Evolutionary conservation across 2,888 invertebrate genomes (phyloP), one percentile per base, ranked within the genome.

Genomic region (Pharmacophagus antenor): DNA sequence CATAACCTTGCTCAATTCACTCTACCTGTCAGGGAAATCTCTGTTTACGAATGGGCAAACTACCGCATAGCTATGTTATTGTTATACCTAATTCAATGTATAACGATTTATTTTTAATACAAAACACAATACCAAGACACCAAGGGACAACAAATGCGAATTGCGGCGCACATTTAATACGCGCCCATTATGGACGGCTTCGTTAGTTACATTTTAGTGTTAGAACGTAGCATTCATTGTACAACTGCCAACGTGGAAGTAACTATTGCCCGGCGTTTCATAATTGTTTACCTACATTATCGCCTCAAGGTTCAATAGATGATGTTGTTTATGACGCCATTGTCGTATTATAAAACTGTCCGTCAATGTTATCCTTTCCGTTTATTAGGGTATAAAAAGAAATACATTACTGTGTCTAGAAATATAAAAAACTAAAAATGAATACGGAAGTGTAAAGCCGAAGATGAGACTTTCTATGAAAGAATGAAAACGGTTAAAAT

Each of bases 251-350:
- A 61, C 25, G 20, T 56, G 51, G 61, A 61, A 61, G 37, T 44
- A 18, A 23, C 51, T 52, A 61, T 51, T 56, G 61, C 56, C 56
- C 61, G 56, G 47, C 56, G 50, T 60, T 56, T 52, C 20, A 56
- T 61, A 41, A 61, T 56, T 56, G 54, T 53, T 20, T 31, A 25
- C 10, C 52, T 41, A 56, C 51, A 61, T 37, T 52, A 51, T 56
- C 18, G 51, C 56, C 46, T 25, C 56, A 61, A 56, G 61, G 56
- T 47, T 25, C 21, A 22, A 25, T 44, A 37, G 25, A 22, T 25
- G 52, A 37, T 23, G 52, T 22, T 37, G 12, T 37, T 51, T 51
- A 20, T 18, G 15, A 20, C 31, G 50, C 20, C 12, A 10, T 21
- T 37, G 21, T 31, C 8, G n/a, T 15, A 15, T 31, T 1, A 3